Percentiles rank a stretch among this genome's conserved stretches.
These are phyloP conservation scores for Hiodon alosoides DNA, from an alignment of 2,113 vertebrate species.

Conservation along the genomic window DNA sequence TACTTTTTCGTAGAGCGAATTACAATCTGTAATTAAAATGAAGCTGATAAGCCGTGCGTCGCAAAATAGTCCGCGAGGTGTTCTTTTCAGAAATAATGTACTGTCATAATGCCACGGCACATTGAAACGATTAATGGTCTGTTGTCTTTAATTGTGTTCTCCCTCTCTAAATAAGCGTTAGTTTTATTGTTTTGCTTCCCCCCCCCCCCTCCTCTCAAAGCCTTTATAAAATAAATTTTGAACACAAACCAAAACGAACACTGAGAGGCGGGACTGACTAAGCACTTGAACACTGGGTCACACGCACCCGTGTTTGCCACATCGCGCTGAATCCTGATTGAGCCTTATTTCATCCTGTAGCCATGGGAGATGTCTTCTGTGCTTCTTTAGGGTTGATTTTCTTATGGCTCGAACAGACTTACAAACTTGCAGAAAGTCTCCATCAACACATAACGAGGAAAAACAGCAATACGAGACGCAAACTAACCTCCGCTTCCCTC, in stretches of 20 bases:
- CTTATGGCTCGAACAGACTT: too few species aligned
- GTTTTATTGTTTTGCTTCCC: background rate
- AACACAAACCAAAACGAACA: background rate
- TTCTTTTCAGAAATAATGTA: slow-evolving; percentile 1
- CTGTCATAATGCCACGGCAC: background rate
- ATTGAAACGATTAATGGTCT: slow-evolving; percentile 6
- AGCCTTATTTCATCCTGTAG: too few species aligned
- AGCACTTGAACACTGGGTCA: background rate
- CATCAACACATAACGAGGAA: too few species aligned
- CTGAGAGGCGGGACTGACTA: background rate
- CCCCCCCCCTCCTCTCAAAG: background rate
- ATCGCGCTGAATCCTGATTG: too few species aligned
- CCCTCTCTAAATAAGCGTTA: background rate
- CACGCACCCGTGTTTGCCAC: background rate
- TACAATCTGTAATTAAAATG: slow-evolving; percentile 8
- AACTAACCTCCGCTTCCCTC: too few species aligned
- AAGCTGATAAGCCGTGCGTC: background rate
- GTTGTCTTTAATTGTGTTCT: slow-evolving; percentile 6
- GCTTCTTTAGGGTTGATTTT: too few species aligned
- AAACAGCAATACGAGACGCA: too few species aligned
- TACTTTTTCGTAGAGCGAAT: background rate
- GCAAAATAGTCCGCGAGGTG: background rate
- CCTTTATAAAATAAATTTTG: background rate
- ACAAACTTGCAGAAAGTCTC: too few species aligned
- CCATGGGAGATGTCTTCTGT: too few species aligned